These are phyloP conservation scores for Lomographa bimaculata DNA, from an alignment of 2,888 invertebrate species.

Conservation along the genomic window DNA sequence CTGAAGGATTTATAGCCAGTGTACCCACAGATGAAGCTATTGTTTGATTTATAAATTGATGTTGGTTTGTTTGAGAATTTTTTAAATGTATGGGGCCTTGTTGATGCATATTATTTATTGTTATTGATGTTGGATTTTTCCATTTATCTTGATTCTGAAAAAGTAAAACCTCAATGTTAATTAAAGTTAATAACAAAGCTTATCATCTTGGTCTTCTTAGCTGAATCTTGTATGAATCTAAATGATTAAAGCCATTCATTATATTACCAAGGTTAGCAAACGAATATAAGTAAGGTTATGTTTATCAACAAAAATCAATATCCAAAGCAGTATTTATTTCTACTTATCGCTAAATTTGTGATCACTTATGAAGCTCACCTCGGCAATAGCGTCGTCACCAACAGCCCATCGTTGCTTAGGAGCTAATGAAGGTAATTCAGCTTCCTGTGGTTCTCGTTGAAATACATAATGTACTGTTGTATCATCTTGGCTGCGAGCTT, in stretches of 20 bases:
- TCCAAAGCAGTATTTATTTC: no score
- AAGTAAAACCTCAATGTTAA: constrained; percentile 13
- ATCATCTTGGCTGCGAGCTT: constrained; percentile 90
- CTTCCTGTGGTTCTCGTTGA: constrained; percentile 90
- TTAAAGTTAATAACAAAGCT: background rate
- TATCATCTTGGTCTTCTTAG: no score
- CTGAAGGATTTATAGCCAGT: constrained; percentile 75
- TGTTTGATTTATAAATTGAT: constrained; percentile 76
- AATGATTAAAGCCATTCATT: no score
- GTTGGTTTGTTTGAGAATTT: constrained; percentile 78
- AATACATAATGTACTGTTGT: constrained; percentile 97
- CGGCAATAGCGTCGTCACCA: constrained; percentile 94
- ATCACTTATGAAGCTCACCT: constrained; percentile 84
- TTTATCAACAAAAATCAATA: constrained; percentile 36
- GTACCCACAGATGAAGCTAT: constrained; percentile 76
- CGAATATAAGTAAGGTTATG: constrained; percentile 39
- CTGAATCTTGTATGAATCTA: no score
- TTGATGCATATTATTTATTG: constrained; percentile 83
- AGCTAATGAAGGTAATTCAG: constrained; percentile 89
- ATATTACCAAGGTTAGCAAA: no score
- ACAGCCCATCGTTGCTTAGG: constrained; percentile 94
- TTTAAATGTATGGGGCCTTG: constrained; percentile 79
- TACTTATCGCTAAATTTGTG: no score
- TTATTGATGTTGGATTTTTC: constrained; percentile 88
- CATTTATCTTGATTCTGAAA: constrained; percentile 94